phyloP scores from a whole-genome alignment of 2,888 invertebrate genomes.

The Eilema depressum region DNA sequence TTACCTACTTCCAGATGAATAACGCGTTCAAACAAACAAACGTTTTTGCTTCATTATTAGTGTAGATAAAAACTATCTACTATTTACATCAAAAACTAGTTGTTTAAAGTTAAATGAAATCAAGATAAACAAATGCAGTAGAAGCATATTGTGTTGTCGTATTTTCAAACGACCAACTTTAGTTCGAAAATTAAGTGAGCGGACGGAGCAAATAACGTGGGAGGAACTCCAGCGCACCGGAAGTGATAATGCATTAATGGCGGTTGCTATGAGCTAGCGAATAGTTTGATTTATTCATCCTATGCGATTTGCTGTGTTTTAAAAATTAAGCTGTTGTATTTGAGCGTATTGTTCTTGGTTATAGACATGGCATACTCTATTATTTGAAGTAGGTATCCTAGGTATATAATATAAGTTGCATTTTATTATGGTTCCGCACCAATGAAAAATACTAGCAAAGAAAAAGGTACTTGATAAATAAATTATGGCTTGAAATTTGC shows the following conservation, averaged over 20 bases:
- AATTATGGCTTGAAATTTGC: no score
- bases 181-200: slow-evolving; percentile 55
- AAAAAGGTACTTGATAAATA: no score
- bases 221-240: slow-evolving; percentile 63
- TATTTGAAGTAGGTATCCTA: no score
- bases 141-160: slow-evolving; percentile 22
- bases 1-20: no score
- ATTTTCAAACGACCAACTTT: slow-evolving; percentile 47
- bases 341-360: neutral
- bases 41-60: no score
- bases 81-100: neutral
- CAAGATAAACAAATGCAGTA: slow-evolving; percentile 20
- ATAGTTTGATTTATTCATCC: slow-evolving; percentile 22
- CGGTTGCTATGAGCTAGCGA: slow-evolving; percentile 68
- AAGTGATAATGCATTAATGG: slow-evolving; percentile 79
- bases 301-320: neutral
- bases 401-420: no score
- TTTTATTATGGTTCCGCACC: no score
- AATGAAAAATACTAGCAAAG: no score
- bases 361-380: no score
- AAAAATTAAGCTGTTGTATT: neutral
- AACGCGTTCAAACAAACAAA: no score
- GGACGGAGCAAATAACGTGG: slow-evolving; percentile 43
- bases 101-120: slow-evolving; percentile 7
- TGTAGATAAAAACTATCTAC: no score